A percentile compares a stretch with the other conserved stretches of the same genome.
phyloP scores from a whole-genome alignment of 2,113 vertebrate species.

The Ranitomeya variabilis region DNA sequence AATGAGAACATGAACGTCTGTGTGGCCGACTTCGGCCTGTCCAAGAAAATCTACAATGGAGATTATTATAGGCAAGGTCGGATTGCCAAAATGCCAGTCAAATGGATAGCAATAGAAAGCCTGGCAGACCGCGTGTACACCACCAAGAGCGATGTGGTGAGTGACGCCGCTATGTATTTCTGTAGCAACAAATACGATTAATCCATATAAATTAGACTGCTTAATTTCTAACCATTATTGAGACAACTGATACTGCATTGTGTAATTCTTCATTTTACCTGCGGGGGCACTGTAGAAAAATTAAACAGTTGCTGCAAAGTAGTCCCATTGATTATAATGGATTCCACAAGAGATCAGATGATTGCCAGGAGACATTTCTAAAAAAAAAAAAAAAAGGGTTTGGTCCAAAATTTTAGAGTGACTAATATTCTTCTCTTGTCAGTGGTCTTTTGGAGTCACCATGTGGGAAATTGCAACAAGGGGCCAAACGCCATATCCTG shows the following conservation, averaged over 20 bases:
- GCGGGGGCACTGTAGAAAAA: not conserved
- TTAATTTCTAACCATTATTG: not conserved
- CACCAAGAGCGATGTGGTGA: slow-evolving; percentile 90
- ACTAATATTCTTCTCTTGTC: slow-evolving; percentile 22
- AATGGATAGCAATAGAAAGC: slow-evolving; percentile 93
- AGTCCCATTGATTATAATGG: not conserved
- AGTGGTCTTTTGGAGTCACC: slow-evolving; percentile 94
- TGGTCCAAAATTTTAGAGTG: not conserved
- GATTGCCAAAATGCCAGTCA: slow-evolving; percentile 93
- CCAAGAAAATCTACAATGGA: slow-evolving; percentile 92
- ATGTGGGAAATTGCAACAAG: slow-evolving; percentile 95
- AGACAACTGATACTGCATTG: not conserved
- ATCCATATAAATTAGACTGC: not conserved
- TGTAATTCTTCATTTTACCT: not conserved
- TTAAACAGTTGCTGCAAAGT: not conserved
- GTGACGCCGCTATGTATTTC: slow-evolving; percentile 4
- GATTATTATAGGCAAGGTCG: slow-evolving; percentile 92
- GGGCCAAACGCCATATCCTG: slow-evolving; percentile 89
- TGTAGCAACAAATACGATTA: not conserved
- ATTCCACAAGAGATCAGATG: not conserved
- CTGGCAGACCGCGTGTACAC: slow-evolving; percentile 90
- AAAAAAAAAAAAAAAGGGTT: not conserved
- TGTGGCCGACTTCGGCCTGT: slow-evolving; percentile 90
- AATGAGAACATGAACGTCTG: slow-evolving; percentile 93
- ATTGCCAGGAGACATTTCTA: not conserved